Evolutionary conservation across 2,888 invertebrate species (phyloP), one percentile per base, ranked within the genome.

Genomic region (Muscina levida): DNA sequence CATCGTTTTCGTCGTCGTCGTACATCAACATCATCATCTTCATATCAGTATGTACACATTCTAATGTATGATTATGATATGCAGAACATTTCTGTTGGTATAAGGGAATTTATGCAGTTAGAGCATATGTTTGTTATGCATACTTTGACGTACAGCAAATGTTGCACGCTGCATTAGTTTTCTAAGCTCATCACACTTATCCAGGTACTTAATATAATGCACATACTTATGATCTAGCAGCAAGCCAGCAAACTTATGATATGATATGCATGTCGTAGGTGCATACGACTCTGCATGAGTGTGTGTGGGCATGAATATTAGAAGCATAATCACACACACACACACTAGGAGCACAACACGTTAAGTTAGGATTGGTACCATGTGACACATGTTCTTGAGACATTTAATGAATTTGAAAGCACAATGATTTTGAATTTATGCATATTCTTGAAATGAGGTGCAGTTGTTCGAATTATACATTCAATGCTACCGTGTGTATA

Each of bases 161-260:
- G 46, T 59, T 71, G 72, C 39, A 68, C 39, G 67, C 68, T 56
- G 72, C 72, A 62, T 79, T 79, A 75, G 67, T 53, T 79, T 46
- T 24, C 26, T 72, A 72, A 72, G 75, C 48, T 72, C 56, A 68
- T 68, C 26, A 72, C 62, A 72, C 37, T 72, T 72, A 44, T 51
- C 44, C 71, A 66, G 74, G 37, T 53, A 75, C 75, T 75, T 75
- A 67, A 59, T 72, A 74, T 72, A 72, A 79, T 79, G 67, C 44
- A 53, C 53, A 13, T n/a, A 6, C 31, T 75, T 48, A 70, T 70
- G 70, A 57, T 71, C 37, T 59, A 62, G 26, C 62, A 53, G 78
- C 24, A 56, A 78, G 65, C 72, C 68, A 75, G 31, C n/a, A 67
- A 67, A 67, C 59, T 59, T 75, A 57, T 59, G 65, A 51, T 37